These are phyloP conservation scores for Rhombomys opimus DNA, from an alignment of 2,113 vertebrate species.

Conservation along the genomic window DNA sequence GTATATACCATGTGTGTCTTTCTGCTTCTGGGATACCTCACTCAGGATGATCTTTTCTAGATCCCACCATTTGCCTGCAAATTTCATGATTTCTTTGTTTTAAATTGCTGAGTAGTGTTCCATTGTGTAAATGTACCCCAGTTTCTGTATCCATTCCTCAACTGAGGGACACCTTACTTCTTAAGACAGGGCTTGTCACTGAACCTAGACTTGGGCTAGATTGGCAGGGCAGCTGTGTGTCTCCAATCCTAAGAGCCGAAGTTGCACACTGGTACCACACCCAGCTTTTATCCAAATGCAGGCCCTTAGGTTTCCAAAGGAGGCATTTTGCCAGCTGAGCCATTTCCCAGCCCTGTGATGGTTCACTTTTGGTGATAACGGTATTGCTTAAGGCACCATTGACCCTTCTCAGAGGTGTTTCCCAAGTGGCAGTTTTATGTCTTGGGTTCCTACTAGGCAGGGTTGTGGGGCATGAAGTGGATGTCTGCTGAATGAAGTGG, in stretches of 20 bases:
- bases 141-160: too few relatives aligned
- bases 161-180: not conserved
- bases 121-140: too few relatives aligned
- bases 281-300: not conserved
- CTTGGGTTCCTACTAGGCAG: not conserved
- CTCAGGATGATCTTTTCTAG: too few relatives aligned
- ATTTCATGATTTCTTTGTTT: too few relatives aligned
- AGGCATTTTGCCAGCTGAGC: not conserved
- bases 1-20: too few relatives aligned
- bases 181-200: not conserved
- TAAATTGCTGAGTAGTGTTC: too few relatives aligned
- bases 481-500: not conserved
- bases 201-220: not conserved
- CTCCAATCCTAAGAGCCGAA: not conserved
- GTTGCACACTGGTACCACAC: too few relatives aligned
- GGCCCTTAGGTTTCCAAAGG: not conserved
- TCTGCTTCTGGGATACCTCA: too few relatives aligned
- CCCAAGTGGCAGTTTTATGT: not conserved
- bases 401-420: not conserved
- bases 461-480: not conserved
- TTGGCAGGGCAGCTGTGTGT: not conserved
- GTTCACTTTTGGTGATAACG: constrained; percentile 11
- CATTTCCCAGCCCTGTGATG: not conserved
- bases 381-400: not conserved
- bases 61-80: too few relatives aligned